Evolutionary conservation across 2,888 invertebrate genomes (phyloP), one percentile per base, ranked within the genome.

Genomic region (Ligdia adustata): DNA sequence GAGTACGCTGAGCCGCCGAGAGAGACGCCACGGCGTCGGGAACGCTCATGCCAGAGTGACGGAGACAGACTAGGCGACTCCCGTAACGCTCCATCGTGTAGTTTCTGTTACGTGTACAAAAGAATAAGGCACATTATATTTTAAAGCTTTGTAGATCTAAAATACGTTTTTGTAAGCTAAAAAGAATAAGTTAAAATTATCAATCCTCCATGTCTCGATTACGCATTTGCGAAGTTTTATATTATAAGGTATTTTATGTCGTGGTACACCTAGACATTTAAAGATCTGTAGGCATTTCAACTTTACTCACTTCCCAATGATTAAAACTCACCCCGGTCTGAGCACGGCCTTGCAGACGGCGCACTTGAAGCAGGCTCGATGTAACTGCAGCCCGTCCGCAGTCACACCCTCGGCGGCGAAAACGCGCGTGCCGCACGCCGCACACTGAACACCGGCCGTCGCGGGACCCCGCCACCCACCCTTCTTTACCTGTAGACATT

Each of bases 291-390:
- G n/a, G n/a, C n/a, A n/a, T n/a, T n/a, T n/a, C n/a, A n/a, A n/a
- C n/a, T n/a, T n/a, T n/a, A n/a, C n/a, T n/a, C n/a, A n/a, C n/a
- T n/a, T n/a, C n/a, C n/a, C n/a, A n/a, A n/a, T n/a, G n/a, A n/a
- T n/a, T 93, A 93, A 13, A 92, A 48, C 70, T 72, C 20, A 90
- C 89, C 96, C 96, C 31, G 97, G 93, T 32, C 97, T 92, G 31
- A 99, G 91, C 50, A 95, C 94, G 2, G 95, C 93, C 67, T 94
- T 94, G 84, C 98, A 99, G 77, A 97, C 97, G 79, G 97, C 96
- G 86, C 99, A 99, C 53, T 96, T 94, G 89, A 99, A 96, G 88
- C 99, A 99, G 29, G 95, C 95, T 46, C 98, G 93, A 85, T 99
- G 98, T 78, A 98, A 94, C 71, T 96, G 96, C 67, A 96, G 92